Evolutionary conservation across 2,797 vertebrate species (phyloP).

Genomic region (Channallabes apus): DNA sequence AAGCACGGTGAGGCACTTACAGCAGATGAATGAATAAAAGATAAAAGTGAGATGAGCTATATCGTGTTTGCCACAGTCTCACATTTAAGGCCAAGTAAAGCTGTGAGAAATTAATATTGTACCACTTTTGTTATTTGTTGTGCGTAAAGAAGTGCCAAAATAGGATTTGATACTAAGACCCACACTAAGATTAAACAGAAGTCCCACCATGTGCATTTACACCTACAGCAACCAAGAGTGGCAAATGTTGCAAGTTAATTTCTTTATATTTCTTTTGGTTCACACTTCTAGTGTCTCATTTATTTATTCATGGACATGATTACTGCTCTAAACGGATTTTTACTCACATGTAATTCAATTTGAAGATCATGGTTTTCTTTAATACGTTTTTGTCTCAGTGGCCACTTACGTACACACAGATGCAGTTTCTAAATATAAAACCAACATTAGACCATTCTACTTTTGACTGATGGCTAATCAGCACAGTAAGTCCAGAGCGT

Average conservation of each 20-base stretch:
- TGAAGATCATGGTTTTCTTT: neutral
- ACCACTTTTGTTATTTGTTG: neutral
- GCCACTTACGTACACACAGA: slow-evolving; percentile 4
- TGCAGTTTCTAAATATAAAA: slow-evolving; percentile 7
- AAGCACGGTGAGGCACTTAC: neutral
- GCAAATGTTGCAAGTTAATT: neutral
- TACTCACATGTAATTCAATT: neutral
- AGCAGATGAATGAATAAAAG: neutral
- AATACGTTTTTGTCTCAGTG: neutral
- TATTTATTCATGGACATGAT: neutral
- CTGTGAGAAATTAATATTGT: neutral
- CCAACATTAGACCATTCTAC: neutral
- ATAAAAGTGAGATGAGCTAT: neutral
- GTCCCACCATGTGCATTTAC: neutral
- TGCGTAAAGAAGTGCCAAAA: neutral
- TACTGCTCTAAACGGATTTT: neutral
- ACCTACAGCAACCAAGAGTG: neutral
- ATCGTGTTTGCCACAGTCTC: neutral
- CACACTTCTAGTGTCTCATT: slow-evolving; percentile 1
- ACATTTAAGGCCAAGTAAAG: neutral
- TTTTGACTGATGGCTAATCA: slow-evolving; percentile 22
- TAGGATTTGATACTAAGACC: neutral
- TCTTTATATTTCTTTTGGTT: too few species aligned
- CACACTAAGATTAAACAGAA: neutral
- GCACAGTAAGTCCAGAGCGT: neutral